phyloP scores from a whole-genome alignment of 1,140 invertebrate genomes.

The Arion vulgaris region DNA sequence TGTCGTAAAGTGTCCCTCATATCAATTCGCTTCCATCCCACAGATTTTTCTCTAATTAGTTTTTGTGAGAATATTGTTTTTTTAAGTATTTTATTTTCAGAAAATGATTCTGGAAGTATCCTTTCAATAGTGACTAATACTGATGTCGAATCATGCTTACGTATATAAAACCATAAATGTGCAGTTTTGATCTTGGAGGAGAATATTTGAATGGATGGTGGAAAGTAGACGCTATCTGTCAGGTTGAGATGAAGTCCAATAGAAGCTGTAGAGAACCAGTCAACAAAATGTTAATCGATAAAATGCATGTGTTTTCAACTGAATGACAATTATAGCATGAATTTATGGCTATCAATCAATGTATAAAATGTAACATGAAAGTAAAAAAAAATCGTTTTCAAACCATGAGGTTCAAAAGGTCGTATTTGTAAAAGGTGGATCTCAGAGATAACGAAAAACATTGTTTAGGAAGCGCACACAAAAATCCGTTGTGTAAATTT shows the following conservation, averaged over 20 bases:
- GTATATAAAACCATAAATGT: conserved; percentile 46
- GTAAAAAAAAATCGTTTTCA: no score
- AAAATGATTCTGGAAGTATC: background rate
- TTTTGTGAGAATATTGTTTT: conserved; percentile 38
- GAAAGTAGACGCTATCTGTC: conserved; percentile 36
- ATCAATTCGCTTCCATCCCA: conserved; percentile 87
- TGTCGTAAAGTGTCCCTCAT: conserved; percentile 79
- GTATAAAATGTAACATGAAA: no score
- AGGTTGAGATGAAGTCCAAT: background rate
- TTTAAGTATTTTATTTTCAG: background rate
- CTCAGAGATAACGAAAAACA: no score
- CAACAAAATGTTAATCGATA: background rate
- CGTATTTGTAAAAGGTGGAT: no score
- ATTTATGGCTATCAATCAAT: no score
- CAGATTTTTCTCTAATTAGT: conserved; percentile 22
- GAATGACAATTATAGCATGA: no score
- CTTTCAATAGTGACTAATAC: background rate
- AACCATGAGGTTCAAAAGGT: no score
- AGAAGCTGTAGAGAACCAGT: background rate
- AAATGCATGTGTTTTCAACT: no score
- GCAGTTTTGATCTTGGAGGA: conserved; percentile 37
- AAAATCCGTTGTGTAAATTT: no score
- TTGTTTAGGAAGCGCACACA: no score
- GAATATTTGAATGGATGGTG: conserved; percentile 31
- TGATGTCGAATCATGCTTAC: background rate